These are phyloP conservation scores for Morelia viridis DNA, from an alignment of 2,797 vertebrate genomes.

Conservation along the genomic window DNA sequence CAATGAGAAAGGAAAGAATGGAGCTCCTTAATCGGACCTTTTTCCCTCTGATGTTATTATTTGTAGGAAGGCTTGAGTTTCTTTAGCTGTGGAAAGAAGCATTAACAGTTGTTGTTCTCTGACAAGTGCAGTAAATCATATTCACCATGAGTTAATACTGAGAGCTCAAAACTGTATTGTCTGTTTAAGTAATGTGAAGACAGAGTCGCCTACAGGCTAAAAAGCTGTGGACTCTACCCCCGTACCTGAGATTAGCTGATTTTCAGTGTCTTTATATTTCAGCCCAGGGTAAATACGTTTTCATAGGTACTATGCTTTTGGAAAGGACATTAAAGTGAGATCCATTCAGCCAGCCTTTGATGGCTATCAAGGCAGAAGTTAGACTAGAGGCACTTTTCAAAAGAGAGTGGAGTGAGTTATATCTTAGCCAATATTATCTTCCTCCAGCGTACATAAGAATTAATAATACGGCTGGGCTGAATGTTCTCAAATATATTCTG, in stretches of 20 bases:
- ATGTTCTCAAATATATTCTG: conserved; percentile 1
- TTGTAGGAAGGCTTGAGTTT: not conserved
- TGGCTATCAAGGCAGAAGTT: conserved; percentile 29
- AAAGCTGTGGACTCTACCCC: conserved; percentile 21
- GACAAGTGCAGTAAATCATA: conserved; percentile 21
- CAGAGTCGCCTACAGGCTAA: not conserved
- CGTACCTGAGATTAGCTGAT: conserved; percentile 38
- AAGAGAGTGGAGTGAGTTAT: not conserved
- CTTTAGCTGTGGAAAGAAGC: conserved; percentile 16
- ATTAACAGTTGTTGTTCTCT: conserved; percentile 10
- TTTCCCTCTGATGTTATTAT: not conserved
- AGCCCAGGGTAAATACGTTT: conserved; percentile 24
- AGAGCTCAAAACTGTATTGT: conserved; percentile 22
- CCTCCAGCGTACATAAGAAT: conserved; percentile 15
- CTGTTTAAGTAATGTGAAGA: conserved; percentile 10
- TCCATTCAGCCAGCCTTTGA: conserved; percentile 30
- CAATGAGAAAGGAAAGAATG: not conserved
- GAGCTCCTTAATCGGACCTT: not conserved
- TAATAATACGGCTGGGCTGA: conserved; percentile 25
- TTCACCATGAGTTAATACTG: conserved; percentile 11
- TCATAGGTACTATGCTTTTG: not conserved
- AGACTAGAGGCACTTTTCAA: conserved; percentile 28
- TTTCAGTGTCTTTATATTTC: conserved; percentile 33
- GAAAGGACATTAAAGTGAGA: conserved; percentile 25
- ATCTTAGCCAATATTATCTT: conserved; percentile 22